Evolutionary conservation across 2,113 vertebrate genomes (phyloP), one percentile per base, ranked within the genome.

Genomic region (Tichodroma muraria): DNA sequence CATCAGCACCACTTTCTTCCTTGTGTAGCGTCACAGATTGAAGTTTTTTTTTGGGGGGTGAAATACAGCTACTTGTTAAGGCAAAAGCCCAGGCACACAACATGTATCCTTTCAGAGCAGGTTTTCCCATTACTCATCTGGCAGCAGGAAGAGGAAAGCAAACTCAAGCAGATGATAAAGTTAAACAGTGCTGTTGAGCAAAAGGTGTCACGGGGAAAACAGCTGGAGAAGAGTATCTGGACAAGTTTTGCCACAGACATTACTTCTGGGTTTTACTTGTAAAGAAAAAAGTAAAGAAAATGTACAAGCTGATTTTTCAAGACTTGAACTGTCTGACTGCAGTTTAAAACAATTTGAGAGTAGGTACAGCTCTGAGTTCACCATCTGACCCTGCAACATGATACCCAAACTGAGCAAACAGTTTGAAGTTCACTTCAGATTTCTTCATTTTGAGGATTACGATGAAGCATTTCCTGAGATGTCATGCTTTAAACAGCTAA

Each of bases 401-500:
- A 96, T 90, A 90, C 53, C 49, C 72, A 76, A 95, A 93, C 69
- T 4, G 28, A 88, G 70, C 91, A 83, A 91, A 69, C 72, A 79
- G 92, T 72, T 91, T 95, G 88, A 95, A 95, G 94, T 80, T 94
- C 85, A 88, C 92, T 93, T 91, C 82, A 95, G 88, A 88, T 90
- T 96, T 92, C 93, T 95, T 86, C 90, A 90, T 95, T 95, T 60
- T 54, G 72, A 91, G 93, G 82, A 97, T 95, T 97, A 95, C 5
- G 24, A 94, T 17, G 65, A 95, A 96, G 90, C 80, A 13, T 95
- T 96, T 96, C 95, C 90, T 57, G 83, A 90, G 94, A 94, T 76
- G 73, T 92, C 95, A 93, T 0, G 1, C 80, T 94, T 91, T 71
- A 83, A 91, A 78, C 49, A 72, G 64, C 80, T 97, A 96, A 97